Conservation (phyloP, 1,140 invertebrate genomes). For the Drosophila auraria region DNA sequence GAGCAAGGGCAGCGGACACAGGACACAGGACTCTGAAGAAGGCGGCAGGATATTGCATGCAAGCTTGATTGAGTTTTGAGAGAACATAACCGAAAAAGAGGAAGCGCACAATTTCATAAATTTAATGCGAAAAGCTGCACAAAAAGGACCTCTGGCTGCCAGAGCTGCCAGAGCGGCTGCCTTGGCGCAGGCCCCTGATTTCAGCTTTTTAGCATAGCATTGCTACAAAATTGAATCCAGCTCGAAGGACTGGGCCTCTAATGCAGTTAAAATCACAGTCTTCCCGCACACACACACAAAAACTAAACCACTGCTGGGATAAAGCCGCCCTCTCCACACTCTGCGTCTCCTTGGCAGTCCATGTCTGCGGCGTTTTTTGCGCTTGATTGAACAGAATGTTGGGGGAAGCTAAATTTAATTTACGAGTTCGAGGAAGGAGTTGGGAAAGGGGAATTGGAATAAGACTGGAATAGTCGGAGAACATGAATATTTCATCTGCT, state of each 20-base stretch:
- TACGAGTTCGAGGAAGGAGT: slow-evolving; percentile 55
- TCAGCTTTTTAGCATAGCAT: slow-evolving; percentile 81
- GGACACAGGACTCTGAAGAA: slow-evolving; percentile 27
- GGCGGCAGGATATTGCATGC: slow-evolving; percentile 75
- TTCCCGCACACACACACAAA: slow-evolving; percentile 52
- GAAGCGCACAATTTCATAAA: slow-evolving; percentile 80
- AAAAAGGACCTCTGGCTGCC: slow-evolving; percentile 49
- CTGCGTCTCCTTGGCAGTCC: slow-evolving; percentile 4
- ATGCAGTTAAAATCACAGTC: slow-evolving; percentile 83
- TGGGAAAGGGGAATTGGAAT: slow-evolving; percentile 30
- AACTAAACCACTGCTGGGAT: slow-evolving; percentile 54
- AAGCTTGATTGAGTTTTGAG: slow-evolving; percentile 82
- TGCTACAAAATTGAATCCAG: slow-evolving; percentile 79
- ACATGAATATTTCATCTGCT: slow-evolving; percentile 79
- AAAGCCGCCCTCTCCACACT: slow-evolving; percentile 22
- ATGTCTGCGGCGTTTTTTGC: slow-evolving; percentile 77
- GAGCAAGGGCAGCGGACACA: slow-evolving; percentile 42
- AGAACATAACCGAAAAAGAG: slow-evolving; percentile 66
- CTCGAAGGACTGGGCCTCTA: slow-evolving; percentile 71
- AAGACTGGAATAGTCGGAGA: slow-evolving; percentile 26
- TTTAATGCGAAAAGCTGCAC: slow-evolving; percentile 74
- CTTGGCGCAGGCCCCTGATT: slow-evolving; percentile 46
- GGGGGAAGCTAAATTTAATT: slow-evolving; percentile 76
- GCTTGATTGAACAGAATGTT: slow-evolving; percentile 83
- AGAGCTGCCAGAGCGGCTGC: neutral